Evolutionary conservation across 2,888 invertebrate species (phyloP).

Genomic region (Shargacucullia verbasci): DNA sequence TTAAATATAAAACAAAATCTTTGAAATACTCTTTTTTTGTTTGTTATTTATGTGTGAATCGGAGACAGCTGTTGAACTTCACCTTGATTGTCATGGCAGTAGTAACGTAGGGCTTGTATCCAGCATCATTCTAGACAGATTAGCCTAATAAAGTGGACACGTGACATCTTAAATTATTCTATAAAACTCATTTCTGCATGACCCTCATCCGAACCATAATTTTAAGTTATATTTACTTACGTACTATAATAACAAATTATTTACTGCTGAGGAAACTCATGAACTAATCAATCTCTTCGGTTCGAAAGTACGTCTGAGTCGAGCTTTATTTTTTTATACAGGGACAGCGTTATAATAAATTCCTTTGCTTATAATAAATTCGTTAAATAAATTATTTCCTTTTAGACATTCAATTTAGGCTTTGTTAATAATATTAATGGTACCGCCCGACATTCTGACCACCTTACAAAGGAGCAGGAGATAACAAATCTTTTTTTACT

Average conservation of each 20-base stretch:
- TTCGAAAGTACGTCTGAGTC: slow-evolving; percentile 11
- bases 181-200: no score
- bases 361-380: slow-evolving; percentile 16
- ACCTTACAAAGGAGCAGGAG: slow-evolving; percentile 30
- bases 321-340: slow-evolving; percentile 9
- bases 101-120: no score
- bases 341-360: slow-evolving; percentile 1
- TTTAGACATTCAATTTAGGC: slow-evolving; percentile 37
- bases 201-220: no score
- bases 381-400: slow-evolving; percentile 36
- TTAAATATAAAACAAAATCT: slow-evolving; percentile 43
- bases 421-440: slow-evolving; percentile 51
- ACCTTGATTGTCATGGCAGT: no score
- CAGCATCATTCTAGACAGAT: no score
- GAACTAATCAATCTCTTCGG: slow-evolving; percentile 2
- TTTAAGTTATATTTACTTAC: no score
- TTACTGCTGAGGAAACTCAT: background rate
- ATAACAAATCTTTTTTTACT: slow-evolving; percentile 37
- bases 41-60: slow-evolving; percentile 16
- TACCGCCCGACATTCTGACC: slow-evolving; percentile 22
- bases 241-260: no score
- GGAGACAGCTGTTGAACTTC: background rate
- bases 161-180: no score
- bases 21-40: slow-evolving; percentile 38
- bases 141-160: no score